A percentile compares a stretch with the other conserved stretches of the same genome.
phyloP scores from a whole-genome alignment of 2,113 vertebrate species.

The Crypturellus undulatus region DNA sequence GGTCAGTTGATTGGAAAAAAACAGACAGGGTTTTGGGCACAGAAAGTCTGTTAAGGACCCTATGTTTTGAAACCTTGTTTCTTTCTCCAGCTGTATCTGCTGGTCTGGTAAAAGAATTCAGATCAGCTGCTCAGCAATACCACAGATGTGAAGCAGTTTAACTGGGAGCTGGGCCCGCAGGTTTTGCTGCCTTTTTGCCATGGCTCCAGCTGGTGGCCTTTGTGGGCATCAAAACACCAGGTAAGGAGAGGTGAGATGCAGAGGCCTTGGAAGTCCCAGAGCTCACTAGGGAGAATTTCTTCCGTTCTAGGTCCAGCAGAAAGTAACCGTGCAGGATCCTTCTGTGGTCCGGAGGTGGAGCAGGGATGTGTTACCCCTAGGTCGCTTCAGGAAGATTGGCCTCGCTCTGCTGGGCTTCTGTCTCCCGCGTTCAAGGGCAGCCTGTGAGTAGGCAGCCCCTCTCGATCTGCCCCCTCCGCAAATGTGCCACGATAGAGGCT shows the following conservation, averaged over 20 bases:
- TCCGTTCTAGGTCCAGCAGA: neutral
- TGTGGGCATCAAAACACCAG: neutral
- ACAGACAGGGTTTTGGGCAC: neutral
- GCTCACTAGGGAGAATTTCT: neutral
- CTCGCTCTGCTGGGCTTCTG: neutral
- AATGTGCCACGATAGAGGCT: neutral
- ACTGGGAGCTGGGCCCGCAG: neutral
- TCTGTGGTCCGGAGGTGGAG: neutral
- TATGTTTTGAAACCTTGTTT: neutral
- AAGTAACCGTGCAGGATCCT: neutral
- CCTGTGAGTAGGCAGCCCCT: neutral
- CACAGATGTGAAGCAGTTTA: neutral
- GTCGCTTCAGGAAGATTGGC: neutral
- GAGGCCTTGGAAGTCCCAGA: neutral
- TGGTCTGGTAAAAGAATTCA: neutral
- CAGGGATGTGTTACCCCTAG: neutral
- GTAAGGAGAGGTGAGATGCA: neutral
- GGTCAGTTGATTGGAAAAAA: neutral
- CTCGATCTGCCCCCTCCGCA: neutral
- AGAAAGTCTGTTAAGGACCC: neutral
- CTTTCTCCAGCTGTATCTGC: neutral
- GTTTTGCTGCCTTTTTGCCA: neutral
- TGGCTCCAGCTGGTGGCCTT: neutral
- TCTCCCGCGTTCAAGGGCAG: fast-evolving
- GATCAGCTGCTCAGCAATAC: neutral